Conservation (phyloP, 1,140 invertebrate genomes). For the Streblospio benedicti region DNA sequence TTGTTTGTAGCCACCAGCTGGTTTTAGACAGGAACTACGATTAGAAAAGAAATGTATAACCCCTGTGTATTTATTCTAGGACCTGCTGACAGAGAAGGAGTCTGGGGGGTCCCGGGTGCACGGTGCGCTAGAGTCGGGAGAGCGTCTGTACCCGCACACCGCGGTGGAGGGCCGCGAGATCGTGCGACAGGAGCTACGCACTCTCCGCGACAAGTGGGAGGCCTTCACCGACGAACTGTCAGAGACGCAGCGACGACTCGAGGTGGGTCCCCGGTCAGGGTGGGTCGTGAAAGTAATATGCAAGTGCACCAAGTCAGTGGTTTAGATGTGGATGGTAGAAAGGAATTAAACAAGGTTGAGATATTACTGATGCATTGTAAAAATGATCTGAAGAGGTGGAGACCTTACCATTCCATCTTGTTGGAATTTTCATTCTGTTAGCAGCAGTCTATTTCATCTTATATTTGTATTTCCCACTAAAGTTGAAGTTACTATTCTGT, state of each 20-base stretch:
- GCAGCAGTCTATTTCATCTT: too few relatives aligned
- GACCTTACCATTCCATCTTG: too few relatives aligned
- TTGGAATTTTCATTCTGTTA: too few relatives aligned
- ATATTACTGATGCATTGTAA: too few relatives aligned
- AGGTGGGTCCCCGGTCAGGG: conserved; percentile 76
- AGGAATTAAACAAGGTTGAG: too few relatives aligned
- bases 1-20: too few relatives aligned
- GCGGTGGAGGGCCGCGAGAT: conserved; percentile 86
- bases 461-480: not conserved
- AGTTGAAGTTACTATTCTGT: not conserved
- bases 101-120: conserved; percentile 76
- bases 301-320: too few relatives aligned
- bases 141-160: conserved; percentile 84
- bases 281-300: too few relatives aligned
- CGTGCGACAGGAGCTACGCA: conserved; percentile 76
- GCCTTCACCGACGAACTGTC: conserved; percentile 62
- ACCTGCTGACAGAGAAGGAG: conserved; percentile 69
- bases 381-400: too few relatives aligned
- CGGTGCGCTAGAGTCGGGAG: conserved; percentile 74
- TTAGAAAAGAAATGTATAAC: too few relatives aligned
- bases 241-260: conserved; percentile 72
- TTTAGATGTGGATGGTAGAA: too few relatives aligned
- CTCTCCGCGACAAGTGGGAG: conserved; percentile 69
- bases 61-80: conserved; percentile 45
- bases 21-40: too few relatives aligned